These are phyloP conservation scores for Tolmerus cingulatus DNA, from an alignment of 2,888 invertebrate genomes.

Conservation along the genomic window DNA sequence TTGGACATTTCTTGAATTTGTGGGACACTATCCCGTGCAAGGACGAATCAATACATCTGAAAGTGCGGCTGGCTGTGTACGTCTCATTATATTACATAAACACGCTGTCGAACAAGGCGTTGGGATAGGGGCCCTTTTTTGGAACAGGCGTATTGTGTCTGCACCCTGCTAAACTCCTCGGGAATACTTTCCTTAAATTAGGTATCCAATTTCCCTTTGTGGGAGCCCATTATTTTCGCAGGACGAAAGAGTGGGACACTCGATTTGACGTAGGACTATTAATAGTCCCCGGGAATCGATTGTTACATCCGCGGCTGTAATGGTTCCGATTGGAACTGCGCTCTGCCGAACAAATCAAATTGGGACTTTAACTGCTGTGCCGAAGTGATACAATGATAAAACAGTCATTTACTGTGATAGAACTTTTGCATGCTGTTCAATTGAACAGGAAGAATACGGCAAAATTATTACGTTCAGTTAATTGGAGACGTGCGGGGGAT, in stretches of 20 bases:
- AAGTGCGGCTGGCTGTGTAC: neutral
- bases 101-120: conserved; percentile 1
- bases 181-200: neutral
- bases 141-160: neutral
- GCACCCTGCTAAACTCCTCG: neutral
- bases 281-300: conserved; percentile 3
- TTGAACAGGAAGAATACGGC: neutral
- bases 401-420: conserved; percentile 7
- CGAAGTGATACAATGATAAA: conserved; percentile 21
- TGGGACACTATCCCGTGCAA: neutral
- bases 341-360: neutral
- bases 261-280: neutral
- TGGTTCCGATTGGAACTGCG: conserved; percentile 22
- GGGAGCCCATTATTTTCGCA: neutral
- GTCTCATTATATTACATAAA: conserved; percentile 21
- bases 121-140: neutral
- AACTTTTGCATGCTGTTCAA: neutral
- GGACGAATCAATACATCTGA: neutral
- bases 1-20: neutral
- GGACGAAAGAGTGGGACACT: neutral
- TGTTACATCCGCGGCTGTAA: conserved; percentile 6
- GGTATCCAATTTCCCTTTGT: conserved; percentile 21
- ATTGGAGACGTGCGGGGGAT: neutral
- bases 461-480: neutral
- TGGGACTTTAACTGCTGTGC: neutral